Conservation (phyloP, 2,113 vertebrate genomes). For the Prinia subflava region DNA sequence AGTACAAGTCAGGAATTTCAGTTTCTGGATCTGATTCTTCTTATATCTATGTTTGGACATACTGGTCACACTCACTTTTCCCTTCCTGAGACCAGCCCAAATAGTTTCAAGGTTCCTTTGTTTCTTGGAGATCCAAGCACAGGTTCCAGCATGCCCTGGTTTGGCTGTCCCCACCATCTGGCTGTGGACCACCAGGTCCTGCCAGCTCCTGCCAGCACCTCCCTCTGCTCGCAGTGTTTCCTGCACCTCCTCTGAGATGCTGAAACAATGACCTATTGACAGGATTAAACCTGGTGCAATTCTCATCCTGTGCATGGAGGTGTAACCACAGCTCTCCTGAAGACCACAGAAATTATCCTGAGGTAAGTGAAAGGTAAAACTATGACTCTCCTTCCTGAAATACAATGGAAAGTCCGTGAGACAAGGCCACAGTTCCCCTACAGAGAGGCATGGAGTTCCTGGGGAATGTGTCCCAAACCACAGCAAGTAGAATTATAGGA, state of each 20-base stretch:
- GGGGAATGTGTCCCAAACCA: neutral
- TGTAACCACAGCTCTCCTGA: neutral
- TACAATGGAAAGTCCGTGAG: neutral
- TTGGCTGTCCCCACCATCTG: neutral
- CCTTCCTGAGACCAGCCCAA: neutral
- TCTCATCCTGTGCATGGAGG: neutral
- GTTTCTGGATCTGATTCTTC: neutral
- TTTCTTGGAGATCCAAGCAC: neutral
- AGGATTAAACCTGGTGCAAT: conserved; percentile 15
- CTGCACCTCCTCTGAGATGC: conserved; percentile 15
- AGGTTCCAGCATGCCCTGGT: neutral
- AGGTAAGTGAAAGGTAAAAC: neutral
- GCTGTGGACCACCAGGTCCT: accelerated
- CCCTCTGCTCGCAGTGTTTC: accelerated
- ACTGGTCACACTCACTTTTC: neutral
- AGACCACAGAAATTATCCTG: neutral
- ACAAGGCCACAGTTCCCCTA: neutral
- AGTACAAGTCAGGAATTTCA: neutral
- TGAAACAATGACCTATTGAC: conserved; percentile 14
- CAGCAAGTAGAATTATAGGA: neutral
- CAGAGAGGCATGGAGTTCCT: neutral
- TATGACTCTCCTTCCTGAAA: neutral
- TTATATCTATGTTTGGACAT: neutral
- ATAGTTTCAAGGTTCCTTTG: accelerated
- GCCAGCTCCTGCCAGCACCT: neutral